Percentiles rank a stretch among this genome's conserved stretches.
Conservation (phyloP, 2,888 invertebrate species). For the Cephus spinipes region DNA sequence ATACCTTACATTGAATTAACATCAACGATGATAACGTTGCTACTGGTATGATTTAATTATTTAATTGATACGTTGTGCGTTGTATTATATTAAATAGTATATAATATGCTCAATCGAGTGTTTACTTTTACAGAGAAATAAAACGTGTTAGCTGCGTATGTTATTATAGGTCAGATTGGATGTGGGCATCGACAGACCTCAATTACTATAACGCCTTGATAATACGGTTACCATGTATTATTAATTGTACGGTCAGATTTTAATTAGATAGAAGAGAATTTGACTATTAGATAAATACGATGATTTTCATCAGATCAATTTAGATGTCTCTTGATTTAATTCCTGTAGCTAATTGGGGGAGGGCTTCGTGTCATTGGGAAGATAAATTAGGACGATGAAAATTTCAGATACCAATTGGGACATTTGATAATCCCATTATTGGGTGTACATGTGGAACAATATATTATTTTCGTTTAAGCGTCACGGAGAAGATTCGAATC, state of each 20-base stretch:
- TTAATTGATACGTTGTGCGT: not conserved
- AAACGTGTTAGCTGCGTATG: not conserved
- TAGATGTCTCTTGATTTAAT: not conserved
- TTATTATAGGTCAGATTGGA: not conserved
- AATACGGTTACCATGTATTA: not conserved
- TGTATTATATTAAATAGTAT: not conserved
- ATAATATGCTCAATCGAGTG: not conserved
- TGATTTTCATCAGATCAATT: not conserved
- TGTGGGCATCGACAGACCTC: not conserved
- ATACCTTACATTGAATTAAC: constrained; percentile 22
- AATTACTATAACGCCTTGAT: not conserved
- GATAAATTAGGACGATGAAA: not conserved
- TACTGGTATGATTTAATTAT: not conserved
- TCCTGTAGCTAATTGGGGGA: not conserved
- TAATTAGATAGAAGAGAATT: not conserved
- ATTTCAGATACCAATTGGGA: not conserved
- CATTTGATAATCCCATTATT: not conserved
- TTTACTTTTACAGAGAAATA: not conserved
- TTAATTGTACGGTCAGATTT: not conserved
- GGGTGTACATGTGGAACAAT: not conserved
- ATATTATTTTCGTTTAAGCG: not conserved
- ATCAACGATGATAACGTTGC: not conserved
- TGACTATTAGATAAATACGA: not conserved
- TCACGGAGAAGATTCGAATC: not conserved
- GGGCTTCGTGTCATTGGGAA: not conserved